Base-by-base conservation (phyloP, 30 jellyfish, hydroid and myxozoan species). In the Sanderia malayensis region DNA sequence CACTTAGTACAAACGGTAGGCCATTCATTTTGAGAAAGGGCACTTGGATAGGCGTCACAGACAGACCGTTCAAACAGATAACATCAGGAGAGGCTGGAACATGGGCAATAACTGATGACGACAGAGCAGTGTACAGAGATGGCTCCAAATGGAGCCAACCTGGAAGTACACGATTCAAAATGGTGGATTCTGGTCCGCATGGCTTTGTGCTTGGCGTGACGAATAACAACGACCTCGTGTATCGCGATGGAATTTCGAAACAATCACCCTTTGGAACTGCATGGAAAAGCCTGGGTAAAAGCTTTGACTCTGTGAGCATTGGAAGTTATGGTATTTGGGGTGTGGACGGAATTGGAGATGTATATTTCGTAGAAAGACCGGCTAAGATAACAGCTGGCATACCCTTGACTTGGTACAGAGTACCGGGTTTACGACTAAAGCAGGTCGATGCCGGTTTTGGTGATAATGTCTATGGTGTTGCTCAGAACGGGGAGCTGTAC, bases 301-400 rank as follows among this genome's bases (percentile, higher is more conserved):
- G 37, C n/a, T 71, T 83, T 20, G 59, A 41, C 28, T 60, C 79
- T 34, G 60, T 83, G 67, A 68, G 82, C 44, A 65, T 73, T 20
- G 95, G 95, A 2, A 70, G 82, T 19, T 72, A 83, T 29, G 85
- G 95, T 19, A 64, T 83, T 33, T 83, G 95, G 95, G 85, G 80
- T 31, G 59, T 74, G 4, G 95, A 73, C 33, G 53, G 46, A 3
- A 31, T 7, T 27, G 67, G 53, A 31, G 24, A 53, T 13, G 82
- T 83, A n/a, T 55, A 71, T 23, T 71, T 61, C 26, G 83, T 82
- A 24, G 52, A 62, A 53, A 72, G 87, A 0, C 87, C 83, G 0
- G 33, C 78, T 23, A 28, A 53, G 46, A 1, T 34, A 18, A n/a
- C n/a, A n/a, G 20, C 81, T 21, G 58, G 6, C 28, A 22, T n/a